phyloP scores from a whole-genome alignment of 2,797 vertebrate species.

The Rhyacichthys aspro region DNA sequence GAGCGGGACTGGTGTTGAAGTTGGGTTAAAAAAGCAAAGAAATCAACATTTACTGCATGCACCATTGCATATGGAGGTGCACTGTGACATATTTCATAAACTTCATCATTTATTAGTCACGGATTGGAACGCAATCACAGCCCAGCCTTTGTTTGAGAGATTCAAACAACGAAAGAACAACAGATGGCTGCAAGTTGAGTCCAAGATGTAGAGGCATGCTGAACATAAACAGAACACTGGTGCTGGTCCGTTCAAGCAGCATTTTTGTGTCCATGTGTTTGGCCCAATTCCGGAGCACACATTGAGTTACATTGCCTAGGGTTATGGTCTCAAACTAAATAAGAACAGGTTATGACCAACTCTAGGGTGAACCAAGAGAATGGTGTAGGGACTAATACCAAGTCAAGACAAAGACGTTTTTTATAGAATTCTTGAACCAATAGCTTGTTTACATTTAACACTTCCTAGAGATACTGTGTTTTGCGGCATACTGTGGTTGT shows the following conservation, averaged over 20 bases:
- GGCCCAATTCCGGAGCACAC: constrained; percentile 43
- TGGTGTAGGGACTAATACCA: too few relatives aligned
- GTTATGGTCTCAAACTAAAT: neutral
- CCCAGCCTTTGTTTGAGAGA: constrained; percentile 27
- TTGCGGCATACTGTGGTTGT: too few relatives aligned
- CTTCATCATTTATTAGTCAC: constrained; percentile 40
- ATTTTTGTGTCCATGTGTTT: constrained; percentile 31
- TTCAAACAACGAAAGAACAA: constrained; percentile 31
- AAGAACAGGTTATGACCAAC: neutral
- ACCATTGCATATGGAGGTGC: constrained; percentile 15
- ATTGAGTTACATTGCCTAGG: constrained; percentile 17
- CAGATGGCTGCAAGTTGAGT: constrained; percentile 39
- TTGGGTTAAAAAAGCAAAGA: constrained; percentile 38
- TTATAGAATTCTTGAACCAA: too few relatives aligned
- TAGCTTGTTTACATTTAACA: too few relatives aligned
- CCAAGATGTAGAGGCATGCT: constrained; percentile 29
- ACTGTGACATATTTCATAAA: constrained; percentile 19
- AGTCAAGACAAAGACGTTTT: too few relatives aligned
- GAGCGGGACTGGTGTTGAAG: constrained; percentile 29
- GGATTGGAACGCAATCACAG: constrained; percentile 24
- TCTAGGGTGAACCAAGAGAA: too few relatives aligned
- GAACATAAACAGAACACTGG: constrained; percentile 38
- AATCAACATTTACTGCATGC: constrained; percentile 17
- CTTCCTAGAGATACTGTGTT: too few relatives aligned
- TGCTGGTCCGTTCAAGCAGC: constrained; percentile 31